Evolutionary conservation across 2,888 invertebrate genomes (phyloP).

Genomic region (Tortricodes alternella): DNA sequence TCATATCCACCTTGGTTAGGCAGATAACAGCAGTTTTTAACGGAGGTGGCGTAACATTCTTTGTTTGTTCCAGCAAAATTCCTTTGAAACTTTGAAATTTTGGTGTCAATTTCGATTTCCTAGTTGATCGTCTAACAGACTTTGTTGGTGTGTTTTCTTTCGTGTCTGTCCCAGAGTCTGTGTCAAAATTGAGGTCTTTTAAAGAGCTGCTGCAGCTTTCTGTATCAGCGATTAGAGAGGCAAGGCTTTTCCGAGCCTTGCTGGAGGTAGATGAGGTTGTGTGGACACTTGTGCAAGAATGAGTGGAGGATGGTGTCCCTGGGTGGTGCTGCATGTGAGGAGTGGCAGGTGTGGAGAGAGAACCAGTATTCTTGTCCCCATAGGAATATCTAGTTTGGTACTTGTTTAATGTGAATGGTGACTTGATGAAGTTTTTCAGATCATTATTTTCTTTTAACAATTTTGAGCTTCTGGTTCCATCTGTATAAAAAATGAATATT

Average conservation of each 20-base stretch:
- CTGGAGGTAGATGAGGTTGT: slow-evolving; percentile 74
- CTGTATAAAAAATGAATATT: slow-evolving; percentile 40
- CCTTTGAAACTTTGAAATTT: slow-evolving; percentile 71
- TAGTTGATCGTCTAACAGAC: slow-evolving; percentile 50
- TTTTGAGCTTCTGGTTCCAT: slow-evolving; percentile 62
- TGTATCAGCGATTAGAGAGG: slow-evolving; percentile 73
- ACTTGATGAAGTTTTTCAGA: slow-evolving; percentile 74
- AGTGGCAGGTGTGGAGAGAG: slow-evolving; percentile 67
- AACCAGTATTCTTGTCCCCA: slow-evolving; percentile 60
- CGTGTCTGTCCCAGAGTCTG: slow-evolving; percentile 72
- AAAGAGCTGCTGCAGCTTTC: slow-evolving; percentile 79
- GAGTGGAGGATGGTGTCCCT: slow-evolving; percentile 71
- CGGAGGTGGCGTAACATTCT: slow-evolving; percentile 53
- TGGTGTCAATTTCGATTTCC: slow-evolving; percentile 59
- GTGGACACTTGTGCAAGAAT: slow-evolving; percentile 69
- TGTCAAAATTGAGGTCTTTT: slow-evolving; percentile 76
- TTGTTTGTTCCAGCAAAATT: slow-evolving; percentile 64
- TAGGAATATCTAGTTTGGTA: slow-evolving; percentile 66
- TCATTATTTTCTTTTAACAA: slow-evolving; percentile 62
- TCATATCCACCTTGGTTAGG: slow-evolving; percentile 68
- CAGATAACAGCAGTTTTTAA: slow-evolving; percentile 58
- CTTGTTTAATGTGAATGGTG: slow-evolving; percentile 75
- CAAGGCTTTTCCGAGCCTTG: slow-evolving; percentile 69
- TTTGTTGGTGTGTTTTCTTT: slow-evolving; percentile 77
- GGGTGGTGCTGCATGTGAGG: slow-evolving; percentile 69